phyloP scores from a whole-genome alignment of 2,888 invertebrate species.

The Entomobrya proxima region DNA sequence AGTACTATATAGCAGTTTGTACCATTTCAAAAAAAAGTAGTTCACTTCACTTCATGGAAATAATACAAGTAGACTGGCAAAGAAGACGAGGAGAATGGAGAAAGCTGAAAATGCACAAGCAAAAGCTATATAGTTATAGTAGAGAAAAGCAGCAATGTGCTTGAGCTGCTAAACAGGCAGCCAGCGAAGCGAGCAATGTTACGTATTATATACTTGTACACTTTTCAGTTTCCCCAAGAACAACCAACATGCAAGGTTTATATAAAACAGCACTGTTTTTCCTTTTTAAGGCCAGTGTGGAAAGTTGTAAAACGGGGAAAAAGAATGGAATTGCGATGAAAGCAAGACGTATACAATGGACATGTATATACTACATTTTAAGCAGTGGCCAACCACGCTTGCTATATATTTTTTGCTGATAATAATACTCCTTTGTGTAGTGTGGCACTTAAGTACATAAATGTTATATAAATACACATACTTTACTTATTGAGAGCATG shows the following conservation, averaged over 20 bases:
- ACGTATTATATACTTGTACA: slow-evolving; percentile 41
- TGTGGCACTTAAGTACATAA: neutral
- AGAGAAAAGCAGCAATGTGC: neutral
- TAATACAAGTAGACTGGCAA: slow-evolving; percentile 36
- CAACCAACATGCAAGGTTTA: neutral
- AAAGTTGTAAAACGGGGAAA: slow-evolving; percentile 14
- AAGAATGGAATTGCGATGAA: slow-evolving; percentile 19
- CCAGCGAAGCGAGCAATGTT: slow-evolving; percentile 55
- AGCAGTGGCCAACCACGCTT: no score
- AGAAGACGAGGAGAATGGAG: neutral
- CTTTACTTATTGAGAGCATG: neutral
- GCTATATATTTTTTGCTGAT: slow-evolving; percentile 1
- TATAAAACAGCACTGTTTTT: no score
- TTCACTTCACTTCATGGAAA: slow-evolving; percentile 31
- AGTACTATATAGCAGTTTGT: neutral
- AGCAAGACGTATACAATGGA: neutral
- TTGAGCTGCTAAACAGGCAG: neutral
- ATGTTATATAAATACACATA: neutral
- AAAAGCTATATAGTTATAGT: neutral
- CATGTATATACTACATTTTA: neutral
- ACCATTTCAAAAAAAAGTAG: slow-evolving; percentile 13
- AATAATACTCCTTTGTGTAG: neutral
- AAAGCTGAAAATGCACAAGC: slow-evolving; percentile 43
- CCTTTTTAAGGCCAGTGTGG: no score
- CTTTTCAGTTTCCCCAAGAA: slow-evolving; percentile 40